phyloP scores from a whole-genome alignment of 2,113 vertebrate genomes.

The Siphamia tubifer region DNA sequence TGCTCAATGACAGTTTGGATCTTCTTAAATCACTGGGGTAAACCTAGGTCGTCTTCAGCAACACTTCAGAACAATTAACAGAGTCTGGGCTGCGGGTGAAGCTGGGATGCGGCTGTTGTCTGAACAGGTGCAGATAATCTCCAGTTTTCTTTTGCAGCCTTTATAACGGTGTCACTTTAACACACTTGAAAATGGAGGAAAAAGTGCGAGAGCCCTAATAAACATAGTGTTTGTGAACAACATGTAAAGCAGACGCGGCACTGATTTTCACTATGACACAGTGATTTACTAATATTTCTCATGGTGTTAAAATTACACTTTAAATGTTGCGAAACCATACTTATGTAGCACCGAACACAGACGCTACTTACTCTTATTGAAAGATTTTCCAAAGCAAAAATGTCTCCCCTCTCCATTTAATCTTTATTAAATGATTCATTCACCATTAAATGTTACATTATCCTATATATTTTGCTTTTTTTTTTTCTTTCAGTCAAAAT shows the following conservation, averaged over 20 bases:
- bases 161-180: not conserved
- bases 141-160: not conserved
- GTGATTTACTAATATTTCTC: not conserved
- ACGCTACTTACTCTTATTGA: too few relatives aligned
- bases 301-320: too few relatives aligned
- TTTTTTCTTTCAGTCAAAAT: too few relatives aligned
- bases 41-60: not conserved
- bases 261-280: not conserved
- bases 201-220: not conserved
- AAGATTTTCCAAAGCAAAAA: too few relatives aligned
- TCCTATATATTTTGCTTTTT: too few relatives aligned
- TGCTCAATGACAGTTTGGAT: not conserved
- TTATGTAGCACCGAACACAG: too few relatives aligned
- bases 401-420: too few relatives aligned
- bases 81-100: not conserved
- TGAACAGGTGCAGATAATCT: not conserved
- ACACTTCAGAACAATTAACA: conserved; percentile 11
- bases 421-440: too few relatives aligned
- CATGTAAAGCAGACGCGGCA: not conserved
- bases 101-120: not conserved
- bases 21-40: not conserved
- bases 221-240: not conserved
- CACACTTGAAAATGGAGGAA: not conserved
- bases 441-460: too few relatives aligned
- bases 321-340: too few relatives aligned